Evolutionary conservation across 2,888 invertebrate species (phyloP), one percentile per base, ranked within the genome.

Genomic region (Chrysina gloriosa): DNA sequence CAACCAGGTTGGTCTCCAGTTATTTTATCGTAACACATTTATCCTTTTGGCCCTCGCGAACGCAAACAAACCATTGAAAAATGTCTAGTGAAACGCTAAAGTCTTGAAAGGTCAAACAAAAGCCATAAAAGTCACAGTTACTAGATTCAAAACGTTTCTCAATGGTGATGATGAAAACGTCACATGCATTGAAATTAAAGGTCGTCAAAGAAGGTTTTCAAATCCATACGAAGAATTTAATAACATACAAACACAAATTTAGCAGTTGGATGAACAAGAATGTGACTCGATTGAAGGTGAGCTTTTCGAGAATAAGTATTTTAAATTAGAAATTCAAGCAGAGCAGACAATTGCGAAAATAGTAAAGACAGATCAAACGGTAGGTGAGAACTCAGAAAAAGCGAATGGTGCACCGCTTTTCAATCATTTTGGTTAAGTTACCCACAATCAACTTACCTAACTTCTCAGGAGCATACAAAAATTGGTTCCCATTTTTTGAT

Each of bases 401-500:
- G n/a, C 16, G 16, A 7, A 11, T 14, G 11, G 14, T 9, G n/a
- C n/a, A n/a, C 14, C n/a, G n/a, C n/a, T n/a, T n/a, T 11, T 42
- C 29, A 27, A 31, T 39, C 1, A 36, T 19, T 4, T 58, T 11
- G 1, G 42, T 58, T 39, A 58, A 39, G n/a, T 23, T 58, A 21
- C 58, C 58, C 5, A 39, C 58, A 1, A 23, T 58, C n/a, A 39
- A 14, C 11, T 64, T 74, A 34, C 72, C 74, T 2, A 70, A 39
- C 25, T 74, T 72, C 34, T 65, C 69, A n/a, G 72, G 72, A 14
- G 31, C 67, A 7, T 72, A 65, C 21, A 71, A 68, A 1, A 27
- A 71, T 4, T 74, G 74, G 72, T 52, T 67, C 5, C 29, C 63
- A 9, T 74, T 73, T 50, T 50, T 52, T 5, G 69, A 72, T n/a